A percentile compares a stretch with the other conserved stretches of the same genome.
Evolutionary conservation across 2,797 vertebrate species (phyloP).

Genomic region (Oreochromis mossambicus): DNA sequence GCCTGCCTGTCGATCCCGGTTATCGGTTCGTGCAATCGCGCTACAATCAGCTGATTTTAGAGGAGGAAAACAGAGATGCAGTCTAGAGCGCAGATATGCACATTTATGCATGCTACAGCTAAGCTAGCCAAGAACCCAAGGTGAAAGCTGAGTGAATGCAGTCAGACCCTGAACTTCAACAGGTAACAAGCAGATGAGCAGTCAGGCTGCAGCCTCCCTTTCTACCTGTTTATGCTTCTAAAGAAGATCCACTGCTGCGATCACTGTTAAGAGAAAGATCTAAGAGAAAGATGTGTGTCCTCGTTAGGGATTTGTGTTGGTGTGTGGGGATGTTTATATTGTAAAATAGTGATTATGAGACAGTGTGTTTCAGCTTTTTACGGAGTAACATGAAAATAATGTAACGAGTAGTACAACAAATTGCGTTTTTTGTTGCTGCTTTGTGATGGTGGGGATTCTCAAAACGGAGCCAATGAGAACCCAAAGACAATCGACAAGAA

Average conservation of each 20-base stretch:
- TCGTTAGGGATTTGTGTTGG: background rate
- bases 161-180: background rate
- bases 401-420: background rate
- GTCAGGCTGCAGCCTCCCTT: background rate
- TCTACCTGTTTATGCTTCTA: fast-evolving
- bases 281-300: fast-evolving
- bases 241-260: background rate
- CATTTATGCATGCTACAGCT: background rate
- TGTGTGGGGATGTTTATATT: background rate
- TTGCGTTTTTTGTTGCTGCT: background rate
- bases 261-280: background rate
- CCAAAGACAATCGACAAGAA: background rate
- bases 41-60: background rate
- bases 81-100: background rate
- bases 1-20: background rate
- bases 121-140: background rate
- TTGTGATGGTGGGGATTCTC: background rate
- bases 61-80: background rate
- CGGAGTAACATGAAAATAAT: background rate
- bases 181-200: background rate
- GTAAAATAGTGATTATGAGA: background rate
- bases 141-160: background rate
- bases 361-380: background rate
- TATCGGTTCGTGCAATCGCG: fast-evolving
- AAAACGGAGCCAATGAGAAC: background rate